Base-by-base conservation (phyloP, 2,888 invertebrate species). In the Mesorhabditis sp. region DNA sequence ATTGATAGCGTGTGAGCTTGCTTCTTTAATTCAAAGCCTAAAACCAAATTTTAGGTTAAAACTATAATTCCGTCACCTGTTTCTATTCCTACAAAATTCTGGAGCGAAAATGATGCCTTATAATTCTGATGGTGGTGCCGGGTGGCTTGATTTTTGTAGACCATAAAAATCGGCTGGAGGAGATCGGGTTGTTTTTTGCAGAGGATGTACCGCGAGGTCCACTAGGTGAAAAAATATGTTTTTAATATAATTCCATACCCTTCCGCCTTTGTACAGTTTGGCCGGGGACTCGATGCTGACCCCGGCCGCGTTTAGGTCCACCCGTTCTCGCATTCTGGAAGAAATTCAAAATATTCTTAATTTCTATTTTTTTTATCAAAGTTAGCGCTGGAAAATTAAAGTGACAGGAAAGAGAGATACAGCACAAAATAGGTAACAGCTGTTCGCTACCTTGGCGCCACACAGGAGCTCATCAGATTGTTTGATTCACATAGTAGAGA, bases 111-210 rank as follows among this genome's bases (percentile, higher is more conserved):
- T 50, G 58, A 50, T 10, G 58, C 58, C 58, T 50, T 50, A n/a
- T 13, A 50, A 13, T 50, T 10, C 7, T 50, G 58, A 50, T 50
- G 58, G n/a, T 50, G 7, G 58, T 50, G 7, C 10, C 58, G 58
- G 58, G 58, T 13, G n/a, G 58, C 58, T n/a, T 50, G 69, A 45
- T 68, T 74, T 62, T 77, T 77, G 72, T 73, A 77, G 15, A 77
- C 45, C 28, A 67, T 72, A 7, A 77, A 62, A 5, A 77, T 61
- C 0, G 76, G 74, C 63, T 70, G 67, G 43, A 69, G 72, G 44
- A 77, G 43, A 73, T 77, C 77, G n/a, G 28, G 45, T 65, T 72
- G 74, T 45, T 72, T 66, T 50, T 72, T 73, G 68, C 77, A 77
- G 3, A 74, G 67, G 28, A 77, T 70, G 61, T 76, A 73, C 44